Conservation (phyloP, 2,113 vertebrate species). For the Kryptolebias marmoratus region DNA sequence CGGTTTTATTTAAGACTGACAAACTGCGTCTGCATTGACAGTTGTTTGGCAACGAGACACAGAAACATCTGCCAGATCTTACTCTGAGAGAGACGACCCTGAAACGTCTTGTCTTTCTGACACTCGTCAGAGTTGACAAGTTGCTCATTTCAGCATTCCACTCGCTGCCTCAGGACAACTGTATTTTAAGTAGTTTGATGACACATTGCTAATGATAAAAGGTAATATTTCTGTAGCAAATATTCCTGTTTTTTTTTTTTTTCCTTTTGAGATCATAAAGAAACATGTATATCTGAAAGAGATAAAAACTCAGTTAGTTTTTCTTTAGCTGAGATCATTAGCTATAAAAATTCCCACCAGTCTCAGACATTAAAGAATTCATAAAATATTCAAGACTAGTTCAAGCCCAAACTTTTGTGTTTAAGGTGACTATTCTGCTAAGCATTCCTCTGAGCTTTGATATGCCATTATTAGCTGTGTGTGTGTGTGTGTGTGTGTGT, state of each 20-base stretch:
- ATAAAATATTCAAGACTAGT: conserved; percentile 45
- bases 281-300: conserved; percentile 25
- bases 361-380: conserved; percentile 32
- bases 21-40: not conserved
- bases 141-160: conserved; percentile 53
- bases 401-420: conserved; percentile 41
- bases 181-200: conserved; percentile 43
- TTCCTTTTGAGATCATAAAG: not conserved
- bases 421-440: conserved; percentile 51
- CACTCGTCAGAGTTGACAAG: conserved; percentile 36
- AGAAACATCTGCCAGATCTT: conserved; percentile 16
- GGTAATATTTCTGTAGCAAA: conserved; percentile 5
- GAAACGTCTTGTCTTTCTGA: conserved; percentile 18
- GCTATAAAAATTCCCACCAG: conserved; percentile 22
- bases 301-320: conserved; percentile 35
- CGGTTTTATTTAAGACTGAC: conserved; percentile 7
- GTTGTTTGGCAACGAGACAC: not conserved
- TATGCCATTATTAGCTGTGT: conserved; percentile 62
- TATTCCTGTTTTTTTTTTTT: not conserved
- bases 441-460: conserved; percentile 47
- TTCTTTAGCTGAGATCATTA: conserved; percentile 41
- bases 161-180: conserved; percentile 38
- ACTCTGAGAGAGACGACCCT: conserved; percentile 9
- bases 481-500: conserved; percentile 38
- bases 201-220: conserved; percentile 43